These are phyloP conservation scores for Radopholus similis DNA, from an alignment of 1,140 invertebrate genomes.

Conservation along the genomic window DNA sequence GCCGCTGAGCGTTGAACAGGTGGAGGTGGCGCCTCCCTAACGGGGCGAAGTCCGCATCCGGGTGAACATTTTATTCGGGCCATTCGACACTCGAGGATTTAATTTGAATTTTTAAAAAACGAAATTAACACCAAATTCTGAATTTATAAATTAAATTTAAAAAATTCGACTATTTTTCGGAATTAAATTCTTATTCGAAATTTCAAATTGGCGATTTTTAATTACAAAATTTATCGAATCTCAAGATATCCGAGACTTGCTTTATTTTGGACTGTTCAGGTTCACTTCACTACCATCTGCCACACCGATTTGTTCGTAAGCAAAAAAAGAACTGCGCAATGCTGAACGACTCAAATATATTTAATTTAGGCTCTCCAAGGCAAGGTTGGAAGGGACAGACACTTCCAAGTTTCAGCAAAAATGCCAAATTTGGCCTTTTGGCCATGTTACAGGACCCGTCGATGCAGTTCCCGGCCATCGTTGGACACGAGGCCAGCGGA, in stretches of 20 bases:
- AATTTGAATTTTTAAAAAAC: slow-evolving; percentile 14
- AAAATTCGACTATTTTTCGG: no score
- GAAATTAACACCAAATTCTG: no score
- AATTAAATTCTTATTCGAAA: no score
- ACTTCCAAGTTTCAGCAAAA: no score
- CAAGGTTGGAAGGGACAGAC: no score
- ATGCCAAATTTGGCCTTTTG: not conserved
- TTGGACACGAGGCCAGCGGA: slow-evolving; percentile 82
- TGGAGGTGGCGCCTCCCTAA: slow-evolving; percentile 87
- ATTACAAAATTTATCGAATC: no score
- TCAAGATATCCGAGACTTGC: no score
- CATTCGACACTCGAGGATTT: no score
- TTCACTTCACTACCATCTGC: slow-evolving; percentile 72
- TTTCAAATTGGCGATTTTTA: no score
- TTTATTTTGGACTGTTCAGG: no score
- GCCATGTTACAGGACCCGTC: slow-evolving; percentile 2
- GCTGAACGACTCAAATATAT: not conserved
- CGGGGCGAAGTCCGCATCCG: slow-evolving; percentile 68
- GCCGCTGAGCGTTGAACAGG: slow-evolving; percentile 79
- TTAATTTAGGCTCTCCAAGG: not conserved
- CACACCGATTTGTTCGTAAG: slow-evolving; percentile 90
- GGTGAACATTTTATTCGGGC: no score
- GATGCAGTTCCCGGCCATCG: slow-evolving; percentile 70
- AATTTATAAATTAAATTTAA: no score
- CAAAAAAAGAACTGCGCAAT: not conserved